Base-by-base conservation (phyloP, 2,888 invertebrate species). In the Drosophila prostipennis region DNA sequence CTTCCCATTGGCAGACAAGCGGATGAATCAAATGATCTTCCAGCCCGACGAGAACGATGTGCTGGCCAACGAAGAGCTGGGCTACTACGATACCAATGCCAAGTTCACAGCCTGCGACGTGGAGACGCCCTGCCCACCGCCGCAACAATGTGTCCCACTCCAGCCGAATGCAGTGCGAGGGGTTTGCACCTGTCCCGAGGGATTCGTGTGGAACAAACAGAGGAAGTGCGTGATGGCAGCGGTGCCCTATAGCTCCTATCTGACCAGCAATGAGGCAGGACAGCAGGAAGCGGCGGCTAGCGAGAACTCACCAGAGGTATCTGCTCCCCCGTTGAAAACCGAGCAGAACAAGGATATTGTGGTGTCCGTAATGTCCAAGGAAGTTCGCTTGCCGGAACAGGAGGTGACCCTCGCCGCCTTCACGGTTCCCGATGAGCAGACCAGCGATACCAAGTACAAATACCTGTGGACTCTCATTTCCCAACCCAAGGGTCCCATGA, bases 391-490 rank as follows among this genome's bases (percentile, higher is more conserved):
- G 61, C 98, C 98, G 0, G 95, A 96, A 74, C 96, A 96, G 91
- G 96, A 96, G 92, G 96, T 96, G 1, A 96, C 95, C 1, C 92
- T 98, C 59, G 95, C 96, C 10, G 98, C 97, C 0, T 96, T 95
- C 89, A 96, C 96, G 2, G 94, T 96, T 16, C 96, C 97, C 7
- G 95, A 95, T 74, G 96, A 96, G 85, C 94, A 94, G 71, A 93
- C 94, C 3, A 95, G 95, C 86, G 79, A 80, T 34, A 95, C 94
- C 64, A 95, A 95, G 89, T 98, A 97, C 90, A 96, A 95, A 86
- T 98, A 97, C 91, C 95, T 96, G 29, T 98, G 98, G 98, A 96
- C 95, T 16, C 93, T 98, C 34, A 94, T 98, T 65, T 95, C 96
- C 64, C 96, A 97, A 89, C 98, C 98, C 0, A 95, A 95, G 76